phyloP scores from a whole-genome alignment of 2,797 vertebrate species.

The Adrianichthys oophorus region DNA sequence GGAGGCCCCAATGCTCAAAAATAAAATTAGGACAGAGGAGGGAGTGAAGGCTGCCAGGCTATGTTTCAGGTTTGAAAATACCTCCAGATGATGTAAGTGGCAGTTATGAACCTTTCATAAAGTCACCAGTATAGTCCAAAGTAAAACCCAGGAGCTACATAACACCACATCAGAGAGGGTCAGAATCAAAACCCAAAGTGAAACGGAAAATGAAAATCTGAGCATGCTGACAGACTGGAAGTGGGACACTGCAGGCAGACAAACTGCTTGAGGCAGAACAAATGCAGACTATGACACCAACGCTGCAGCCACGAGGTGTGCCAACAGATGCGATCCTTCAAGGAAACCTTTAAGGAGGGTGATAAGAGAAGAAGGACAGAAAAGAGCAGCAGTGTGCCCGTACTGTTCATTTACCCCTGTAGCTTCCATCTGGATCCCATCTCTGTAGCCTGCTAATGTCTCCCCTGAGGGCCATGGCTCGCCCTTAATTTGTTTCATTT shows the following conservation, averaged over 20 bases:
- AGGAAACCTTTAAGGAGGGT: conserved; percentile 23
- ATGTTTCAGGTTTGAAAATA: conserved; percentile 57
- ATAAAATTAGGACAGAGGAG: conserved; percentile 43
- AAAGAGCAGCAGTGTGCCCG: conserved; percentile 33
- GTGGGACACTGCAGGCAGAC: conserved; percentile 34
- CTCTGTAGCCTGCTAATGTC: conserved; percentile 66
- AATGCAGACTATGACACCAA: conserved; percentile 29
- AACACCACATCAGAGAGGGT: conserved; percentile 56
- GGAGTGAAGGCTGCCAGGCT: conserved; percentile 33
- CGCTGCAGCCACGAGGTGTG: conserved; percentile 34
- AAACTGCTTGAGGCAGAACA: conserved; percentile 35
- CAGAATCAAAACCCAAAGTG: conserved; percentile 42
- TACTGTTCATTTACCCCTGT: conserved; percentile 43
- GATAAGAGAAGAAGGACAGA: conserved; percentile 28
- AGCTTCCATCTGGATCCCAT: conserved; percentile 75
- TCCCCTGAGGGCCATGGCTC: conserved; percentile 69
- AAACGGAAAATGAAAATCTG: conserved; percentile 58
- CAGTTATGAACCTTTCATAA: conserved; percentile 48
- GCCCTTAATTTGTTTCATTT: conserved; percentile 80
- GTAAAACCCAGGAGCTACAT: conserved; percentile 49
- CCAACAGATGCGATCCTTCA: conserved; percentile 23
- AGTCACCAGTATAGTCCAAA: conserved; percentile 50
- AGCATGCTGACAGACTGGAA: conserved; percentile 43
- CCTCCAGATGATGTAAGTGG: conserved; percentile 53
- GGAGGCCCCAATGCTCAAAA: conserved; percentile 37